Base-by-base conservation (phyloP, 2,113 vertebrate genomes). In the Mustela lutreola region DNA sequence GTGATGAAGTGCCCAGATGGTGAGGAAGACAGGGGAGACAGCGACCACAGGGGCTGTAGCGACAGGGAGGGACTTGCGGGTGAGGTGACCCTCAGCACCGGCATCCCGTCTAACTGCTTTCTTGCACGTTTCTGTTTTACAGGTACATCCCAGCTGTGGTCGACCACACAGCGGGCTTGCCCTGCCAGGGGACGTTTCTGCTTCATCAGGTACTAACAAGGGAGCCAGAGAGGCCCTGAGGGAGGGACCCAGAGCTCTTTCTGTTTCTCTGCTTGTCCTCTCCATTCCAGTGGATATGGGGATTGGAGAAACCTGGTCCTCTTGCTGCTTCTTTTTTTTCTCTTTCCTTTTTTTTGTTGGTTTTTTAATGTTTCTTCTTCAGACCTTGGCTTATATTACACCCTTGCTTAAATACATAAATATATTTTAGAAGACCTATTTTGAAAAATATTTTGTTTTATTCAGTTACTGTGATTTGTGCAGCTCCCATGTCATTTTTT, bases 61-160 rank as follows among this genome's bases (percentile, higher is more conserved):
- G 7, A 31, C 48, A 33, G 58, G 71, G 58, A 50, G 16, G 80
- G 31, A 82, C 58, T 88, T 19, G 19, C 18, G 8, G 36, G 7
- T 39, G 15, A 50, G 22, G 24, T 15, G 14, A 26, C 24, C 36
- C 39, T 87, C 2, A 22, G 60, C 15, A 11, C 11, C 42, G 24
- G 53, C 14, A 11, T 56, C 85, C 62, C 60, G 1, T 79, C 71
- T 87, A 5, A 91, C 79, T 60, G 48, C 22, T 95, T 26, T 67
- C 76, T 89, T 28, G 85, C 60, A 53, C 24, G 5, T 56, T 45
- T 16, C 45, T 95, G n/a, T 95, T 70, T 9, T 75, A 0, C 98
- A 99, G 99, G 98, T 99, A 99, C 97, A 99, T 99, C 94, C 99
- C 99, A 88, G 99, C 99, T n/a, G 99, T 99, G 24, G 99, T 99